Conservation (phyloP, 2,888 invertebrate genomes). For the Luperina testacea region DNA sequence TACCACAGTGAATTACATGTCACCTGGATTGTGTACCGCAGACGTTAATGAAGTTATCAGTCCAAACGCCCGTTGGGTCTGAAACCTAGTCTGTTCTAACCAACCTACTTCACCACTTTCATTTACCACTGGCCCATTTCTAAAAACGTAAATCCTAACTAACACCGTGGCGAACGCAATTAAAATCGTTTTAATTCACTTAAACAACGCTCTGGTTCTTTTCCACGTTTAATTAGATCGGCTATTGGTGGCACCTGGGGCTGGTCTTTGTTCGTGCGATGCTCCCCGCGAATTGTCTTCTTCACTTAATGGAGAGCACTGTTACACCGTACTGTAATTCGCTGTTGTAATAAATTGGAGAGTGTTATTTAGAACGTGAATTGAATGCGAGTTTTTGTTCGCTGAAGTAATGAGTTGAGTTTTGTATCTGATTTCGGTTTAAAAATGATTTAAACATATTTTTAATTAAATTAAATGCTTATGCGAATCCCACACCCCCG, state of each 20-base stretch:
- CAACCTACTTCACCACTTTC: slow-evolving; percentile 40
- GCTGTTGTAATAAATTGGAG: slow-evolving; percentile 28
- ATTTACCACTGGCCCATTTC: slow-evolving; percentile 56
- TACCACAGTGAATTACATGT: neutral
- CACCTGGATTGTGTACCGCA: neutral
- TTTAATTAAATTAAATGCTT: too few relatives aligned
- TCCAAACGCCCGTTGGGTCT: neutral
- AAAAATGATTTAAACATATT: too few relatives aligned
- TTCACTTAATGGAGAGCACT: slow-evolving; percentile 71
- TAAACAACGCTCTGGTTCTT: slow-evolving; percentile 78
- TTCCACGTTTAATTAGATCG: slow-evolving; percentile 83
- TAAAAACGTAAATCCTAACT: slow-evolving; percentile 71
- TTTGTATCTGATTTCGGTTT: neutral
- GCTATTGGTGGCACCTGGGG: slow-evolving; percentile 85
- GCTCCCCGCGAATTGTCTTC: slow-evolving; percentile 76
- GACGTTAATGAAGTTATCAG: neutral
- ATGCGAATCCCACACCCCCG: too few relatives aligned
- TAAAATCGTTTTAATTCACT: slow-evolving; percentile 79
- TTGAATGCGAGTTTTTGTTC: neutral
- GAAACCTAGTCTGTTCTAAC: neutral
- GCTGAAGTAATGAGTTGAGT: neutral
- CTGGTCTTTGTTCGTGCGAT: slow-evolving; percentile 71
- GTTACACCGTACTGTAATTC: slow-evolving; percentile 69
- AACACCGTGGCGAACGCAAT: slow-evolving; percentile 64
- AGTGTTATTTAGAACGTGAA: slow-evolving; percentile 2